Percentiles rank a stretch among this genome's conserved stretches.
Evolutionary conservation across 2,797 vertebrate species (phyloP).

Genomic region (Takifugu ocellatus): DNA sequence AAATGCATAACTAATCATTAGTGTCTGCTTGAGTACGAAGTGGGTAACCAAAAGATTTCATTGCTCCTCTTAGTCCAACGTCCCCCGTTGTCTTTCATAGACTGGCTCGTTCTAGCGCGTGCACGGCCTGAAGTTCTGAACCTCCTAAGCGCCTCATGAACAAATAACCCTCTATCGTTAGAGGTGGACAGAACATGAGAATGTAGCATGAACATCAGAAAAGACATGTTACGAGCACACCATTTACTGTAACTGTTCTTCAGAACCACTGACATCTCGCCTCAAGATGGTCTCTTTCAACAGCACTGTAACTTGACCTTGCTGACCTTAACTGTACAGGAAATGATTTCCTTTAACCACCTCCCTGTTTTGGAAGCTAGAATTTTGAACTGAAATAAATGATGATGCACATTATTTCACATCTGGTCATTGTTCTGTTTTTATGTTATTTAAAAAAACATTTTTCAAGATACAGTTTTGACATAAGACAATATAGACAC

Average conservation of each 20-base stretch:
- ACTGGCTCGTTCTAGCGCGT: constrained; percentile 53
- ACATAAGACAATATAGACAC: too few species aligned
- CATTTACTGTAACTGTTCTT: constrained; percentile 41
- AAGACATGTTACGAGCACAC: constrained; percentile 47
- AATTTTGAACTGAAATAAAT: constrained; percentile 94
- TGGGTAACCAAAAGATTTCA: constrained; percentile 22
- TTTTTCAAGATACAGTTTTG: neutral
- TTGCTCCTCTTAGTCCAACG: constrained; percentile 38
- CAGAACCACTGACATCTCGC: constrained; percentile 49
- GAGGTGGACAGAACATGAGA: constrained; percentile 50
- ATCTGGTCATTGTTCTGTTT: constrained; percentile 42
- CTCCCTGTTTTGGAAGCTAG: constrained; percentile 86
- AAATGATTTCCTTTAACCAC: constrained; percentile 74
- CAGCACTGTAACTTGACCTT: constrained; percentile 78
- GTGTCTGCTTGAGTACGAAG: constrained; percentile 50
- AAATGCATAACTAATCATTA: constrained; percentile 57
- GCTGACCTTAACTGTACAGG: constrained; percentile 82
- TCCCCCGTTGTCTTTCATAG: constrained; percentile 49
- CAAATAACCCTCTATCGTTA: constrained; percentile 41
- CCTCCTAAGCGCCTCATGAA: constrained; percentile 53
- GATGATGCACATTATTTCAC: constrained; percentile 83
- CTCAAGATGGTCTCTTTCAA: constrained; percentile 74
- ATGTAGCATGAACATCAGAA: constrained; percentile 70
- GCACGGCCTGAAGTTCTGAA: constrained; percentile 54
- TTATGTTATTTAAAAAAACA: neutral